phyloP scores from a whole-genome alignment of 2,888 invertebrate species.

The Sericinus montela region DNA sequence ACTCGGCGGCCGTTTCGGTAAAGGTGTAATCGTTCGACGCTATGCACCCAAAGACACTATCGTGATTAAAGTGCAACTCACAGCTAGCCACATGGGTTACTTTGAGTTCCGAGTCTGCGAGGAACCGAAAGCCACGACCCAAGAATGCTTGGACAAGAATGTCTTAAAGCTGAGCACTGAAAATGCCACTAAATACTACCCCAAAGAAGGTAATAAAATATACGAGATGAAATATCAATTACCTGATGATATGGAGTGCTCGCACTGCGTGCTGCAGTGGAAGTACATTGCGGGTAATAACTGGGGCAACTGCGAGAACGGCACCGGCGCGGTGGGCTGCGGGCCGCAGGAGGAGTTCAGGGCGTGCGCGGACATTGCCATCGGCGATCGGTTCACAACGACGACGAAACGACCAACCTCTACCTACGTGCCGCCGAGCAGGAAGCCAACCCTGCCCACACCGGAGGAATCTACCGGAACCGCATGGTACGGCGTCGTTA shows the following conservation, averaged over 20 bases:
- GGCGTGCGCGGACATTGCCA: conserved; percentile 89
- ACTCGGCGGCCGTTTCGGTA: conserved; percentile 89
- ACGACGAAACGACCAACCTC: conserved; percentile 68
- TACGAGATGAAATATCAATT: conserved; percentile 87
- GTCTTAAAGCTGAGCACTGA: conserved; percentile 78
- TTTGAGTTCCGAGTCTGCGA: conserved; percentile 92
- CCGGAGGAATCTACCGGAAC: conserved; percentile 65
- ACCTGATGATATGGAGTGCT: conserved; percentile 83
- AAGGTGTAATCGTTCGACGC: conserved; percentile 88
- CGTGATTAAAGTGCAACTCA: conserved; percentile 89
- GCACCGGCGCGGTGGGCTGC: conserved; percentile 89
- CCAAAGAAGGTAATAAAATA: conserved; percentile 87
- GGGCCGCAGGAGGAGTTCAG: conserved; percentile 94
- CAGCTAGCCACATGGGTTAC: conserved; percentile 91
- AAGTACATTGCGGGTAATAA: conserved; percentile 92
- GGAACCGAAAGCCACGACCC: conserved; percentile 83
- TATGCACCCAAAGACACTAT: conserved; percentile 85
- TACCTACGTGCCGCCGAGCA: conserved; percentile 60
- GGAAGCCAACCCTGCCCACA: conserved; percentile 60
- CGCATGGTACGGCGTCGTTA: conserved; percentile 77
- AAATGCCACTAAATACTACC: conserved; percentile 82
- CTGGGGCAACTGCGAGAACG: conserved; percentile 88
- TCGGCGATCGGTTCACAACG: conserved; percentile 77
- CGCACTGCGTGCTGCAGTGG: conserved; percentile 93
- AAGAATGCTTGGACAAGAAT: conserved; percentile 88